Evolutionary conservation across 2,888 invertebrate genomes (phyloP).

Genomic region (Mycogona germanica): DNA sequence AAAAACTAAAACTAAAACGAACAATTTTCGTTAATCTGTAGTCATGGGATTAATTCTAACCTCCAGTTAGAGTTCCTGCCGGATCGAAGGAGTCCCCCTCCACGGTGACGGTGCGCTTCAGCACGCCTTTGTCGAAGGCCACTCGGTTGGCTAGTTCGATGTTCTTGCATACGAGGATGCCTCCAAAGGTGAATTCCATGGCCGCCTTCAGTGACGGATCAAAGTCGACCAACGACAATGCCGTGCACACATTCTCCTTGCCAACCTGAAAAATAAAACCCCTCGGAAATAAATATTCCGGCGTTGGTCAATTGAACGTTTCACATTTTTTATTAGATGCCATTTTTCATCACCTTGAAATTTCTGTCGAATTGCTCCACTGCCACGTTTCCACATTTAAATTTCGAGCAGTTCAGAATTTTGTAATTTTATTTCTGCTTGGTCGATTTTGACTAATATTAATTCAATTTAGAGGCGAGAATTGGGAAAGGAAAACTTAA

Average conservation of each 20-base stretch:
- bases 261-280: conserved; percentile 46
- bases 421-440: too few species aligned
- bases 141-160: conserved; percentile 67
- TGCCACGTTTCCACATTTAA: neutral
- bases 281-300: neutral
- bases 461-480: too few species aligned
- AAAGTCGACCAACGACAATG: conserved; percentile 63
- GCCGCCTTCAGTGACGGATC: conserved; percentile 52
- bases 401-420: neutral
- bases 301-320: neutral
- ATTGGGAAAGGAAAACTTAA: too few species aligned
- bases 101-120: conserved; percentile 53
- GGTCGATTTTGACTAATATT: too few species aligned
- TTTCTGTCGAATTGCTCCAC: too few species aligned
- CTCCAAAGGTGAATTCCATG: conserved; percentile 80
- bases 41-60: too few species aligned
- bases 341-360: too few species aligned
- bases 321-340: neutral
- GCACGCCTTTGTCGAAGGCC: conserved; percentile 51
- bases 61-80: conserved; percentile 78
- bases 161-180: conserved; percentile 67
- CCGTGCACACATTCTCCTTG: conserved; percentile 63
- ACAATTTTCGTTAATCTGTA: neutral
- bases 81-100: conserved; percentile 91
- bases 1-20: neutral